A percentile compares a stretch with the other conserved stretches of the same genome.
These are phyloP conservation scores for Brienomyrus longianalis DNA, from an alignment of 2,113 vertebrate species.

Conservation along the genomic window DNA sequence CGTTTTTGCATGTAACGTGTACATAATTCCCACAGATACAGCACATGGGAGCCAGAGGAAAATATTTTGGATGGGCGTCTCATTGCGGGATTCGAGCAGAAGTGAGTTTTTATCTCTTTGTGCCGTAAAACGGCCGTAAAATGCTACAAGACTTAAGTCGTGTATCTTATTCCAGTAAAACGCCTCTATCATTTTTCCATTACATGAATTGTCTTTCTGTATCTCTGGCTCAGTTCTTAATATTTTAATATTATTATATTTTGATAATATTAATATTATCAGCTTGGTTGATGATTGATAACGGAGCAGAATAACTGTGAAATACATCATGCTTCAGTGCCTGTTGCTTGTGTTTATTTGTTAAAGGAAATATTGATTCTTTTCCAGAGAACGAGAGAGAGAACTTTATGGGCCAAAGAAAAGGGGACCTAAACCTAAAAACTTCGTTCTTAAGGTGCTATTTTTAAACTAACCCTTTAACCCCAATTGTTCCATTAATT, in stretches of 20 bases:
- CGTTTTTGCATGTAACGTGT: neutral
- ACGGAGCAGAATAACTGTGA: neutral
- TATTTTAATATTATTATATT: neutral
- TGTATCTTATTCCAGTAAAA: neutral
- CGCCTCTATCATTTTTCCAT: neutral
- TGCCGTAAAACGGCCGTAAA: neutral
- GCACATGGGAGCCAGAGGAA: constrained; percentile 96
- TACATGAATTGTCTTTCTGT: neutral
- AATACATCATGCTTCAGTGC: neutral
- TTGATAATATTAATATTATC: neutral
- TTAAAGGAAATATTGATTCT: neutral
- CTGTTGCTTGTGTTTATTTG: neutral
- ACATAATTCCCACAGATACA: constrained; percentile 66
- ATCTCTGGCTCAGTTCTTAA: neutral
- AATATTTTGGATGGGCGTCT: constrained; percentile 93
- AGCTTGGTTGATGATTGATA: neutral
- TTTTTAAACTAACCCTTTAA: neutral
- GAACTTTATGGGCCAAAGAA: constrained; percentile 78
- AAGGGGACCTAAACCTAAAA: constrained; percentile 78
- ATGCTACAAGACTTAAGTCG: neutral
- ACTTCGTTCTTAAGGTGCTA: constrained; percentile 76
- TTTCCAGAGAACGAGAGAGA: constrained; percentile 68
- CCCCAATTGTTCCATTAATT: neutral
- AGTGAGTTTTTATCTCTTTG: constrained; percentile 64
- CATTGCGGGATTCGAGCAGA: constrained; percentile 88